Evolutionary conservation across 1,140 invertebrate genomes (phyloP), one percentile per base, ranked within the genome.

Genomic region (Meteorus sp.): DNA sequence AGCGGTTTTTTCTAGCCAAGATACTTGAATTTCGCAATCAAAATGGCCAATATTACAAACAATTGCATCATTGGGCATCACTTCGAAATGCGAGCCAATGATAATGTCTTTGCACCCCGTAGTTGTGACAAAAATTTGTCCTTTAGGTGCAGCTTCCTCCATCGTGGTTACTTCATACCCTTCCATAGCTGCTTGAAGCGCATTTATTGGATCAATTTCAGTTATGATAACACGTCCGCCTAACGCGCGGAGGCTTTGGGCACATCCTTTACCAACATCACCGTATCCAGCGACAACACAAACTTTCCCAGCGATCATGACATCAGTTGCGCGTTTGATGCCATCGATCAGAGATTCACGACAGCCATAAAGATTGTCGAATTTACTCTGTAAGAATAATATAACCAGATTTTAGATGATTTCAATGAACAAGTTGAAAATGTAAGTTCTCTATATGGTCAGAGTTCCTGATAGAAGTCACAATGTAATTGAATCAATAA

Each of bases 21-120:
- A 84, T 2, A 99, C 95, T 81, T 99, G 91, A 70, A 99, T 93
- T 85, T 99, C 98, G 78, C 93, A 96, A 65, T 90, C 89, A 82
- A 99, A 99, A 78, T 99, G 98, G 13, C 98, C 98, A 76, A 99
- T 99, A 75, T 99, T 99, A 76, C 97, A 99, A 37, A 99, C 92
- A 72, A 99, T 98, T 15, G 94, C 86, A 82, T 99, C 97, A 76
- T 99, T 92, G 60, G 89, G 88, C 95, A 99, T 98, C 65, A 89
- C 85, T 29, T 89, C 67, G 68, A 99, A 92, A 78, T 99, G 97
- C 39, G 92, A 83, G 11, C 88, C 89, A 44, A 82, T 81, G 59
- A 99, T 93, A 51, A 99, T 99, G 69, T 94, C 90, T 69, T 93
- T 91, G 79, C 97, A 99, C 31, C 98, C 98, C 23, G 97, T 99